Evolutionary conservation across 2,888 invertebrate species (phyloP).

Genomic region (Macrostomum cliftonense): DNA sequence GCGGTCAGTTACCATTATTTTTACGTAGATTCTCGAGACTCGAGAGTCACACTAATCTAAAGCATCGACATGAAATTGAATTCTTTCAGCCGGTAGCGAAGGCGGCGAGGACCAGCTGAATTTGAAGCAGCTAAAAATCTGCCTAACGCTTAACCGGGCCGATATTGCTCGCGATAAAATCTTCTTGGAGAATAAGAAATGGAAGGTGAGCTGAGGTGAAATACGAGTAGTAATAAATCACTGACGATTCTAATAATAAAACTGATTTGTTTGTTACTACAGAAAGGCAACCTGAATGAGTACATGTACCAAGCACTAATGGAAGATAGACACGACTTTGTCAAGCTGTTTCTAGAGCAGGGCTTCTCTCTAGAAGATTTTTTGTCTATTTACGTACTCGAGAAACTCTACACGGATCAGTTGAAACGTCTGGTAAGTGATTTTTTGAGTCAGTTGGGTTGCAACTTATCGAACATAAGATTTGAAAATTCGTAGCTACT

Average conservation of each 20-base stretch:
- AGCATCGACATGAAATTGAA: no score
- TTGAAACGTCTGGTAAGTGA: conserved; percentile 6
- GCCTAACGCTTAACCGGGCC: conserved; percentile 37
- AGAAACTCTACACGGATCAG: conserved; percentile 24
- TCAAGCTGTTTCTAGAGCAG: conserved; percentile 33
- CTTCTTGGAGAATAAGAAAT: conserved; percentile 31
- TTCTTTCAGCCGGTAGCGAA: conserved; percentile 5
- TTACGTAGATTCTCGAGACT: no score
- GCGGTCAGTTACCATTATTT: conserved; percentile 4
- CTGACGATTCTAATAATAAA: no score
- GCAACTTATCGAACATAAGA: no score
- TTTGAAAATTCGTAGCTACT: no score
- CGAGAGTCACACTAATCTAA: no score
- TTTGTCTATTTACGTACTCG: conserved; percentile 22
- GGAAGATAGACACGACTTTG: conserved; percentile 29
- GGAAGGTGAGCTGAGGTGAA: conserved; percentile 19
- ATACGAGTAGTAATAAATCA: no score
- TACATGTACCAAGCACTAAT: conserved; percentile 31
- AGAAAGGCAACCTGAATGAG: conserved; percentile 19
- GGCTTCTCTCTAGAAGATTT: conserved; percentile 31
- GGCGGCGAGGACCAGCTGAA: conserved; percentile 8
- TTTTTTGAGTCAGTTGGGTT: no score
- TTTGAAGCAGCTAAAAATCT: conserved; percentile 32
- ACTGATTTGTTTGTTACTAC: conserved; percentile 4
- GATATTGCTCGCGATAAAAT: conserved; percentile 37